Base-by-base conservation (phyloP, 1,140 invertebrate species). In the Magallana ariakensis region DNA sequence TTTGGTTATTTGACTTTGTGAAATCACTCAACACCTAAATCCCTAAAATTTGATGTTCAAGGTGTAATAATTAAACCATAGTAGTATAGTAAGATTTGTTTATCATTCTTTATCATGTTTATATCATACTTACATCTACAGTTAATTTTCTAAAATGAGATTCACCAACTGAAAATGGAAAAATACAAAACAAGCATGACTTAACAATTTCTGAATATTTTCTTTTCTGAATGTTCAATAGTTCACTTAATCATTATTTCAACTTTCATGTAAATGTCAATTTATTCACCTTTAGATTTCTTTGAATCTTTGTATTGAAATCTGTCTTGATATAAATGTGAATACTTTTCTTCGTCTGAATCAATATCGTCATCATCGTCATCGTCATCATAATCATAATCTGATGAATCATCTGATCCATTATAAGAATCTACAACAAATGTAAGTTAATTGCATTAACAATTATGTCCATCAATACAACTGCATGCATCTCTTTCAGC, bases 331-430 rank as follows among this genome's bases (percentile, higher is more conserved):
- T 91, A 90, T 11, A 92, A 81, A 58, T 89, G 91, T 13, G 88
- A 87, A 89, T 90, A 91, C 22, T 89, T 82, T 11, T 89, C 87
- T 55, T 92, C 90, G 19, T 89, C 90, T 66, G 84, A 60, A 33
- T 88, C 85, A 80, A 88, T 85, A 87, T 90, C 89, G 82, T 90
- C 90, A 83, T 89, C 84, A 70, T 91, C 91, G 60, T 91, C 89
- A 84, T 91, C 90, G 56, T 92, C 92, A 70, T 91, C 91, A 85
- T 90, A 89, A 81, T 90, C 90, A 86, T 90, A 88, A 89, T 90
- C 89, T 26, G 88, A 89, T 26, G 90, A 88, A 85, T 91, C 88
- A 83, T 89, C 91, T 19, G 89, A 89, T 15, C 91, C 90, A 90
- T 90, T 92, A 83, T 86, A 89, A 10, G 89, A 88, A 89, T 89